Conservation (phyloP, 2,113 vertebrate genomes). For the Cyphomyrus discorhynchus region DNA sequence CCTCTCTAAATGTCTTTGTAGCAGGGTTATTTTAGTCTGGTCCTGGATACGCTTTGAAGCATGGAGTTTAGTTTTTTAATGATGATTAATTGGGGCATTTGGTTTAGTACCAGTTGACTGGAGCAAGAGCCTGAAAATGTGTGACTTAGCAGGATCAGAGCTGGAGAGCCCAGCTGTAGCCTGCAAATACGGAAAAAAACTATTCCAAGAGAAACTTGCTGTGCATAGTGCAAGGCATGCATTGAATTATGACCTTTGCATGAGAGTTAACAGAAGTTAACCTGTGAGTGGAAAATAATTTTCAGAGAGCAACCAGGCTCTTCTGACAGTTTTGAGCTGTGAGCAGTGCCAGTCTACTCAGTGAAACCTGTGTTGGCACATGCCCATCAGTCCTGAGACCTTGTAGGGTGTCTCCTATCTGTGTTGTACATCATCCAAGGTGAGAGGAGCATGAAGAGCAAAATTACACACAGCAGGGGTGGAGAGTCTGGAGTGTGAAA, state of each 20-base stretch:
- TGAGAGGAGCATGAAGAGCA: constrained; percentile 5
- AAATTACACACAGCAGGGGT: background rate
- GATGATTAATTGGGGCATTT: background rate
- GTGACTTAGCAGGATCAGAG: background rate
- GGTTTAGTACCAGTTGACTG: background rate
- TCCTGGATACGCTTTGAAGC: background rate
- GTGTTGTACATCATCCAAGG: background rate
- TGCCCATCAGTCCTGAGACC: background rate
- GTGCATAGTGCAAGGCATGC: background rate
- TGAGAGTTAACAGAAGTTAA: background rate
- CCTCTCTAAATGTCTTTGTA: background rate
- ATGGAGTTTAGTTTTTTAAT: background rate
- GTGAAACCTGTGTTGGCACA: background rate
- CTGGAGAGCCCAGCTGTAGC: background rate
- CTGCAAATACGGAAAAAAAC: background rate
- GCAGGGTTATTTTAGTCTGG: background rate
- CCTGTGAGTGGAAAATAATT: background rate
- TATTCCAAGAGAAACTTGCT: background rate
- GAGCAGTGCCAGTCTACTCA: background rate
- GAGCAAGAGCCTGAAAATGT: background rate
- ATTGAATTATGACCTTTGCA: background rate
- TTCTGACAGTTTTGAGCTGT: background rate
- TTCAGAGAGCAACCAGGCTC: background rate
- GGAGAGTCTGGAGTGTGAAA: background rate
- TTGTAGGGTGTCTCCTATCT: background rate